Conservation (phyloP, 1,140 invertebrate species). For the Thaumatotibia leucotreta region DNA sequence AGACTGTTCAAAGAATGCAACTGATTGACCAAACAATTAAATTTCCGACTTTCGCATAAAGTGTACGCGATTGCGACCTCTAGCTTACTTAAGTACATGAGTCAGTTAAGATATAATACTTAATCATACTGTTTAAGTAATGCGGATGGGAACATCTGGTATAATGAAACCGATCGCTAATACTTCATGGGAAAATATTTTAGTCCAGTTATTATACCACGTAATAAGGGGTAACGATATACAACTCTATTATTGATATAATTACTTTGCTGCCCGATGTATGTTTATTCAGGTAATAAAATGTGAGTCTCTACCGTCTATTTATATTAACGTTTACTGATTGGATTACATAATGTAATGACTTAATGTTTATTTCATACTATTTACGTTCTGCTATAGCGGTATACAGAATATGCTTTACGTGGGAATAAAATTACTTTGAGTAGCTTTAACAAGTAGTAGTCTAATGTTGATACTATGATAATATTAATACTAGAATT, state of each 20-base stretch:
- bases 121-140: constrained; percentile 21
- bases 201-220: constrained; percentile 38
- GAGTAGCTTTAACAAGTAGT: not conserved
- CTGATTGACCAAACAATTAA: not conserved
- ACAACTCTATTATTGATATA: constrained; percentile 56
- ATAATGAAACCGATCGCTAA: constrained; percentile 29
- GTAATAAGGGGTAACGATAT: constrained; percentile 42
- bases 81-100: not conserved
- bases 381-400: not conserved
- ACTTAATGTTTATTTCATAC: not conserved
- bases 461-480: no score
- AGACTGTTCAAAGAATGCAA: not conserved
- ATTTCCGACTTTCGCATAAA: not conserved
- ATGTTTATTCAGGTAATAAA: constrained; percentile 41
- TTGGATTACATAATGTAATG: not conserved
- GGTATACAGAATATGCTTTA: not conserved
- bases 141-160: constrained; percentile 22
- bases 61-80: not conserved
- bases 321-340: not conserved
- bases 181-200: constrained; percentile 41
- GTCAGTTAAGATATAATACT: constrained; percentile 6
- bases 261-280: constrained; percentile 46
- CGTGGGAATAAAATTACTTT: not conserved
- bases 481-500: no score
- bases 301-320: constrained; percentile 7